Conservation (phyloP, 2,888 invertebrate genomes). For the Imbricaverruca yamaguchii region DNA sequence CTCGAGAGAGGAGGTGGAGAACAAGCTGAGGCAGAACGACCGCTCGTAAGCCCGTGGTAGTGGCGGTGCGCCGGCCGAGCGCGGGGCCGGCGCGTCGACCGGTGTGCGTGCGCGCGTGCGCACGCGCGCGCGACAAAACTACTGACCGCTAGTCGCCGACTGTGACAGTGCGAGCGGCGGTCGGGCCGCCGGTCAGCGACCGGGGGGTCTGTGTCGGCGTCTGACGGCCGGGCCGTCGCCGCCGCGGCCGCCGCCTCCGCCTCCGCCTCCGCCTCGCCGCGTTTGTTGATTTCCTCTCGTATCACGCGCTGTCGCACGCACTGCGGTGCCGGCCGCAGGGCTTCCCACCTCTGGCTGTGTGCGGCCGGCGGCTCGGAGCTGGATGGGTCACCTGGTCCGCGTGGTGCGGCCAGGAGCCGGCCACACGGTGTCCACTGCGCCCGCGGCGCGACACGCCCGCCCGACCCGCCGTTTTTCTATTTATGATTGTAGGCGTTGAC, state of each 20-base stretch:
- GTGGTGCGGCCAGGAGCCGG: background rate
- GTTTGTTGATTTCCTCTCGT: background rate
- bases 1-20: conserved; percentile 85
- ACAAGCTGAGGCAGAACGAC: conserved; percentile 62
- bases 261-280: background rate
- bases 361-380: background rate
- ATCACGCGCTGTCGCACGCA: background rate
- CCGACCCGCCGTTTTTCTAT: conserved; percentile 7
- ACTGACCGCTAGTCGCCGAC: conserved; percentile 9
- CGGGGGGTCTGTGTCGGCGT: background rate
- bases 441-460: too few species aligned
- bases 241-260: too few species aligned
- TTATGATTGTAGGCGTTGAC: conserved; percentile 19
- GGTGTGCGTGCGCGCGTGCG: background rate
- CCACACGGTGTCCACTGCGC: background rate
- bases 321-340: background rate
- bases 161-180: background rate
- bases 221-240: background rate
- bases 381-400: background rate
- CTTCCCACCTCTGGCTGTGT: background rate
- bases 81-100: background rate
- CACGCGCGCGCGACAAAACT: background rate
- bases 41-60: background rate
- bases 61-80: background rate
- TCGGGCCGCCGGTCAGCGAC: background rate